Evolutionary conservation across 1,140 invertebrate genomes (phyloP).

Genomic region (Agrypnia vestita): DNA sequence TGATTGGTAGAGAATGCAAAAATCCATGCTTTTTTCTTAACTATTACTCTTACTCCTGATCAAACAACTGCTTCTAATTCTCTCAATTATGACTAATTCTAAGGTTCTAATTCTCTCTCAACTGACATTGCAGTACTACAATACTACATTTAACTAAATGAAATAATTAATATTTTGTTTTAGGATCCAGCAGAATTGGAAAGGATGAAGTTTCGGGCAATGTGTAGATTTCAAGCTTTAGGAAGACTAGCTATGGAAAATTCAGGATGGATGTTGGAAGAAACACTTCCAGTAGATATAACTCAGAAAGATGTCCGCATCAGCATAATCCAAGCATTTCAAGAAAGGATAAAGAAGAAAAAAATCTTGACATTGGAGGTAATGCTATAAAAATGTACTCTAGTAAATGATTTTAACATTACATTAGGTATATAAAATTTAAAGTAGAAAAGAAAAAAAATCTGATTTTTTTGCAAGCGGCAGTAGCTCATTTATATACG

Average conservation of each 20-base stretch:
- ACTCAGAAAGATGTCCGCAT: conserved; percentile 69
- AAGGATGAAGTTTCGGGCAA: conserved; percentile 68
- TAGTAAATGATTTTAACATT: too few relatives aligned
- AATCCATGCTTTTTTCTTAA: too few relatives aligned
- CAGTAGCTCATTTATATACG: too few relatives aligned
- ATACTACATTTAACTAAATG: too few relatives aligned
- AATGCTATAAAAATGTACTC: conserved; percentile 18
- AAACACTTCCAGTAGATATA: conserved; percentile 65
- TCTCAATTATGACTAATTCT: too few relatives aligned
- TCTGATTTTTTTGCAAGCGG: not conserved
- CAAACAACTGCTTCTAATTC: too few relatives aligned
- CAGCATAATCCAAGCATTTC: conserved; percentile 70
- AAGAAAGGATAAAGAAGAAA: conserved; percentile 72
- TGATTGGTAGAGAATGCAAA: too few relatives aligned
- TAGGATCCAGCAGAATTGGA: conserved; percentile 67
- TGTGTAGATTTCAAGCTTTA: conserved; percentile 73
- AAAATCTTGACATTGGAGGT: conserved; percentile 70
- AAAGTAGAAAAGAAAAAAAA: not conserved
- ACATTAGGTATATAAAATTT: conserved; percentile 1
- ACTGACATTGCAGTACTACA: too few relatives aligned
- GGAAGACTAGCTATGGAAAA: conserved; percentile 74
- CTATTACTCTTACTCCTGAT: too few relatives aligned
- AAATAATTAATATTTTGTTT: conserved; percentile 7
- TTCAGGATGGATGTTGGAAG: conserved; percentile 73
- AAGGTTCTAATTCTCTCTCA: too few relatives aligned